Evolutionary conservation across 2,888 invertebrate species (phyloP).

Genomic region (Hypomecis atomaria): DNA sequence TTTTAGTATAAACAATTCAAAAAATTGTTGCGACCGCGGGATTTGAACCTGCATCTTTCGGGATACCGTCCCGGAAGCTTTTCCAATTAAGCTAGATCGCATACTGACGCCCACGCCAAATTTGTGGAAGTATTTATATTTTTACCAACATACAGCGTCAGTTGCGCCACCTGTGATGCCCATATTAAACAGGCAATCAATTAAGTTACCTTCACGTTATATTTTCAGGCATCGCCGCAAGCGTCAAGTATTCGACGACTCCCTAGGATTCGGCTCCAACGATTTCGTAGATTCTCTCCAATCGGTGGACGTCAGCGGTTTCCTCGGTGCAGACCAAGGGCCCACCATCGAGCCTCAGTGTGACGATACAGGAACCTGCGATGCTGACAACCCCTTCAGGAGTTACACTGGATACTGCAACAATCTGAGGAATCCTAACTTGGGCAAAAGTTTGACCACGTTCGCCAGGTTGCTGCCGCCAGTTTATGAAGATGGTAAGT

Average conservation of each 20-base stretch:
- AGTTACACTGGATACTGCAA: slow-evolving; percentile 94
- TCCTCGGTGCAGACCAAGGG: slow-evolving; percentile 86
- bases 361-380: slow-evolving; percentile 89
- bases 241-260: slow-evolving; percentile 89
- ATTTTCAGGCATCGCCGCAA: slow-evolving; percentile 84
- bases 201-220: not conserved
- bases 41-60: too few species aligned
- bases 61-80: too few species aligned
- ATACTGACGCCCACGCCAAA: too few species aligned
- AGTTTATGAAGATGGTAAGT: slow-evolving; percentile 93
- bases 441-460: slow-evolving; percentile 93
- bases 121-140: too few species aligned
- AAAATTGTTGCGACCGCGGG: too few species aligned
- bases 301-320: slow-evolving; percentile 90
- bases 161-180: too few species aligned
- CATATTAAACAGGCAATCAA: too few species aligned
- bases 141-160: too few species aligned
- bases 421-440: slow-evolving; percentile 91
- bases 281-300: slow-evolving; percentile 91
- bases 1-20: too few species aligned
- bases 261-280: slow-evolving; percentile 78
- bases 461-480: slow-evolving; percentile 94
- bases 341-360: slow-evolving; percentile 88
- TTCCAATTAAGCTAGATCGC: too few species aligned
- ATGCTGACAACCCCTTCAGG: slow-evolving; percentile 88